Percentiles rank a stretch among this genome's conserved stretches.
Evolutionary conservation across 2,797 vertebrate species (phyloP).

Genomic region (Mormyrops attenuatus): DNA sequence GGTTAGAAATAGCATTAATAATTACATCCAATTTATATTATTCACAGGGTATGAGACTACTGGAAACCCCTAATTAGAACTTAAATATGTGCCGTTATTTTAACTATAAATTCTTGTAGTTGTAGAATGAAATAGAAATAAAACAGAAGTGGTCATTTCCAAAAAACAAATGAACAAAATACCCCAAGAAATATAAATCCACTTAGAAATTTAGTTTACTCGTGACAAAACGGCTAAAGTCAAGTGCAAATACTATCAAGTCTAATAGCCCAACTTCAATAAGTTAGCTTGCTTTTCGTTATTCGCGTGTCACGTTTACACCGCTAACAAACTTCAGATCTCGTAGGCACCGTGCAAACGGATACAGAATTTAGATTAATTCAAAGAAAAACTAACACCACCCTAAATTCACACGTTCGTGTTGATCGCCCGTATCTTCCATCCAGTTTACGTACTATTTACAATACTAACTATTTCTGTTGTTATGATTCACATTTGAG

Average conservation of each 20-base stretch:
- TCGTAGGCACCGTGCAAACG: background rate
- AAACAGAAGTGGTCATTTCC: background rate
- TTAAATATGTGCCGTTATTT: background rate
- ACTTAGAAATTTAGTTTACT: background rate
- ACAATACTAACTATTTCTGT: background rate
- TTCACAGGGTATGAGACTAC: background rate
- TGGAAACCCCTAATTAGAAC: background rate
- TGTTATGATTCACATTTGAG: constrained; percentile 2
- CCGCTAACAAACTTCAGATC: background rate
- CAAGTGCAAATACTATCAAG: background rate
- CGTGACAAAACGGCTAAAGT: background rate
- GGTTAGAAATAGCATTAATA: background rate
- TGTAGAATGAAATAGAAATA: background rate
- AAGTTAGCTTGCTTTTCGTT: background rate
- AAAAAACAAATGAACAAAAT: background rate
- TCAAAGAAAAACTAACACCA: background rate
- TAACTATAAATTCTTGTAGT: background rate
- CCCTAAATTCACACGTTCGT: background rate
- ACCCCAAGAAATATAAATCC: background rate
- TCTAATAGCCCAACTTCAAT: background rate
- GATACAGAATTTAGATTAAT: background rate
- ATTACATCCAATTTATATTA: background rate
- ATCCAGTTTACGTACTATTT: background rate
- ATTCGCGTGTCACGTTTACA: background rate
- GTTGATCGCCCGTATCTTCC: background rate